Evolutionary conservation across 2,888 invertebrate genomes (phyloP).

Genomic region (Daptonema setosum): DNA sequence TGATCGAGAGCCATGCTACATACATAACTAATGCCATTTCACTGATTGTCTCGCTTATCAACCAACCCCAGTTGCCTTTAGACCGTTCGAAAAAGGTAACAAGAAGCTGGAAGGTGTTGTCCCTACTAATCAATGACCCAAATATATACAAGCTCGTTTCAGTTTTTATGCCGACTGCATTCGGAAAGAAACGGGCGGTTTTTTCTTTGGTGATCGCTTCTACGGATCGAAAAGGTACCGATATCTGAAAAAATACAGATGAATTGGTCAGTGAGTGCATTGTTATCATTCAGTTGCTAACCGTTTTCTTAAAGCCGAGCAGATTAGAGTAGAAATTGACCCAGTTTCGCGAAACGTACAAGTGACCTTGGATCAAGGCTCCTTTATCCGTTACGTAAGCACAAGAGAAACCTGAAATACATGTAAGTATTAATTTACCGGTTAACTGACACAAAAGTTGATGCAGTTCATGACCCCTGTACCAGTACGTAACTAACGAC

Average conservation of each 20-base stretch:
- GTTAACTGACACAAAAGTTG: not conserved
- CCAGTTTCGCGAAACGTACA: conserved; percentile 78
- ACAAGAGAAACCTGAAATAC: conserved; percentile 59
- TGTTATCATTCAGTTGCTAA: too few species aligned
- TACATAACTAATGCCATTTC: too few species aligned
- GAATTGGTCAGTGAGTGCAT: too few species aligned
- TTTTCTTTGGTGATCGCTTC: conserved; percentile 71
- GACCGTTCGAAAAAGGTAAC: conserved; percentile 14
- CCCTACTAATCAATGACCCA: conserved; percentile 28
- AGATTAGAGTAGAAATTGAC: conserved; percentile 90
- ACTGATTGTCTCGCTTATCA: not conserved
- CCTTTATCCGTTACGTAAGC: conserved; percentile 66
- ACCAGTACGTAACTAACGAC: conserved; percentile 12
- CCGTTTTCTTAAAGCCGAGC: conserved; percentile 77
- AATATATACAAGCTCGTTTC: conserved; percentile 38
- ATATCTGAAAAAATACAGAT: conserved; percentile 46
- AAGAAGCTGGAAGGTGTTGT: conserved; percentile 27
- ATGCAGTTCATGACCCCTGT: not conserved
- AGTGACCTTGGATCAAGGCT: conserved; percentile 58
- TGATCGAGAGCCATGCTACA: too few species aligned
- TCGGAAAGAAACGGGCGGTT: conserved; percentile 76
- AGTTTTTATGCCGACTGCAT: conserved; percentile 72
- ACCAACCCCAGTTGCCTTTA: not conserved
- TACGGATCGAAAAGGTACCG: conserved; percentile 65
- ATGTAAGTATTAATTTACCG: conserved; percentile 6